These are phyloP conservation scores for Nasonia giraulti DNA, from an alignment of 1,140 invertebrate species.

Conservation along the genomic window DNA sequence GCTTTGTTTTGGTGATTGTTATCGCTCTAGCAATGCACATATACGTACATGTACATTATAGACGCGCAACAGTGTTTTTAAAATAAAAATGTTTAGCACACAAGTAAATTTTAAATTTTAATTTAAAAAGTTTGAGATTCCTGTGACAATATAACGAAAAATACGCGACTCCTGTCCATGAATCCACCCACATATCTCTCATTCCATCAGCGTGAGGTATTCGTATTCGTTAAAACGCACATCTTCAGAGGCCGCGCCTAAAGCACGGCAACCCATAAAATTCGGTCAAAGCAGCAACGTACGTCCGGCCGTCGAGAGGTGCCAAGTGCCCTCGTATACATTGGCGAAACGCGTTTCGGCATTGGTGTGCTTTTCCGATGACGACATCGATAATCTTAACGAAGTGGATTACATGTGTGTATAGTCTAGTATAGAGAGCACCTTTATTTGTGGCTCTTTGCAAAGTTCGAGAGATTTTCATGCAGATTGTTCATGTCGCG, in stretches of 20 bases:
- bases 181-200: too few species aligned
- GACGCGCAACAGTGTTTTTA: too few species aligned
- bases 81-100: too few species aligned
- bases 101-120: too few species aligned
- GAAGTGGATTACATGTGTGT: neutral
- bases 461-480: neutral
- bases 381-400: conserved; percentile 60
- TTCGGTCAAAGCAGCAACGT: neutral
- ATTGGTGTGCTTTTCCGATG: conserved; percentile 62
- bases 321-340: conserved; percentile 17
- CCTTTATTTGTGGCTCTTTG: conserved; percentile 6
- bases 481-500: neutral
- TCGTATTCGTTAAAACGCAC: neutral
- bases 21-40: too few species aligned
- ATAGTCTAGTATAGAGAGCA: neutral
- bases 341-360: conserved; percentile 51
- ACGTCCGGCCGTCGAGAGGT: neutral
- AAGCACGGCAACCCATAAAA: neutral
- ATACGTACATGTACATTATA: too few species aligned
- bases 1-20: too few species aligned
- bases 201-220: neutral
- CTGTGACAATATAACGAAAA: neutral
- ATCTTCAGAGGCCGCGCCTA: neutral
- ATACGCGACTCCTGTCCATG: too few species aligned
- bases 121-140: too few species aligned